These are phyloP conservation scores for Pteronura brasiliensis DNA, from an alignment of 2,113 vertebrate species.

Conservation along the genomic window DNA sequence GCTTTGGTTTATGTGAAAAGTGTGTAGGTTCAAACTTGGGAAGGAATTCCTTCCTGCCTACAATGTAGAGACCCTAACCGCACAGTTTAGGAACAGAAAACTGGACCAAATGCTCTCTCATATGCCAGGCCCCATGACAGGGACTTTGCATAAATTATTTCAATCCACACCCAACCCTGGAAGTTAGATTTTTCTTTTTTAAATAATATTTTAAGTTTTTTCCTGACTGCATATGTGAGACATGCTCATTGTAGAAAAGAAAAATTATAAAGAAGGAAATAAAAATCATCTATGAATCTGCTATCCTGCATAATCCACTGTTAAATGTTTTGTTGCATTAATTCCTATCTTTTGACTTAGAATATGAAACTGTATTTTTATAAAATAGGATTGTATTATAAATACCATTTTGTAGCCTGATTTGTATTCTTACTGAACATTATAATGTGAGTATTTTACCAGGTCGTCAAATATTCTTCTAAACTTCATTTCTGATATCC, in stretches of 20 bases:
- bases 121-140: neutral
- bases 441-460: constrained; percentile 45
- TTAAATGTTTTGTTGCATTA: constrained; percentile 41
- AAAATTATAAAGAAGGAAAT: constrained; percentile 49
- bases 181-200: constrained; percentile 38
- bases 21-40: constrained; percentile 25
- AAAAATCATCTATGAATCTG: constrained; percentile 1
- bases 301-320: neutral
- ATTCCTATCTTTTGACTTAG: constrained; percentile 1
- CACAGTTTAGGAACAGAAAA: neutral
- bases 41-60: neutral
- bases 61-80: neutral
- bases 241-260: constrained; percentile 30
- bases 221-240: neutral
- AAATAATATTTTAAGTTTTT: constrained; percentile 20
- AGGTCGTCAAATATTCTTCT: neutral
- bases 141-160: constrained; percentile 33
- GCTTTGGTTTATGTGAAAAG: constrained; percentile 24
- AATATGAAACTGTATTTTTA: constrained; percentile 37
- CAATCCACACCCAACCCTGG: neutral
- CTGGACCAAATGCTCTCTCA: neutral
- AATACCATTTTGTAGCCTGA: constrained; percentile 34
- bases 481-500: constrained; percentile 41
- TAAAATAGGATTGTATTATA: constrained; percentile 16
- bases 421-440: neutral